Conservation (phyloP, 2,888 invertebrate genomes). For the Meganola albula region DNA sequence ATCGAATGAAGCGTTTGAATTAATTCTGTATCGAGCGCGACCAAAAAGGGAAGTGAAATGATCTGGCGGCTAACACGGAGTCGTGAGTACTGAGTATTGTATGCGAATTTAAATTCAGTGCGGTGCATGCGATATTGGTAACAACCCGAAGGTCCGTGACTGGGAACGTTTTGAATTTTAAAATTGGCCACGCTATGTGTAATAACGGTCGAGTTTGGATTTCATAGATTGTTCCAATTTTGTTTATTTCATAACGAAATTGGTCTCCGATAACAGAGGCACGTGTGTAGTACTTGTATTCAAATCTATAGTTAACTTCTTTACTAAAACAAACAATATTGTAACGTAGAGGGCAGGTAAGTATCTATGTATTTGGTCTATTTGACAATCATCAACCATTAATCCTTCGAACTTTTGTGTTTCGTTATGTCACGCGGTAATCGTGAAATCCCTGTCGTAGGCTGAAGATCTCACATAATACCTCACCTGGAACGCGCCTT, state of each 20-base stretch:
- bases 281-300: neutral
- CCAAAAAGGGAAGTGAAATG: slow-evolving; percentile 39
- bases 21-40: slow-evolving; percentile 42
- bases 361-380: too few relatives aligned
- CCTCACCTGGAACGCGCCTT: slow-evolving; percentile 48
- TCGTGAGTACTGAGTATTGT: slow-evolving; percentile 35
- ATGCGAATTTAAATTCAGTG: slow-evolving; percentile 56
- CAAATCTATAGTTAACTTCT: neutral
- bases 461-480: slow-evolving; percentile 51
- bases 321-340: neutral
- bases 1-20: slow-evolving; percentile 44
- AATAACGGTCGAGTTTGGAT: slow-evolving; percentile 37
- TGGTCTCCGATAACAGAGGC: neutral
- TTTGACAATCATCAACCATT: neutral
- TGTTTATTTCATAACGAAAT: slow-evolving; percentile 20
- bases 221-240: slow-evolving; percentile 38
- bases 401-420: slow-evolving; percentile 6
- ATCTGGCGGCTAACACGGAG: slow-evolving; percentile 29
- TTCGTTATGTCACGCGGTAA: slow-evolving; percentile 26
- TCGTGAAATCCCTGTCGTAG: slow-evolving; percentile 33
- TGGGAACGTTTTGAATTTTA: slow-evolving; percentile 57
- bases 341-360: too few relatives aligned
- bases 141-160: slow-evolving; percentile 49
- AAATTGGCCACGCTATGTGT: slow-evolving; percentile 38
- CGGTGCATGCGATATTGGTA: slow-evolving; percentile 55